A percentile compares a stretch with the other conserved stretches of the same genome.
Evolutionary conservation across 2,797 vertebrate genomes (phyloP).

Genomic region (Anguilla megastoma): DNA sequence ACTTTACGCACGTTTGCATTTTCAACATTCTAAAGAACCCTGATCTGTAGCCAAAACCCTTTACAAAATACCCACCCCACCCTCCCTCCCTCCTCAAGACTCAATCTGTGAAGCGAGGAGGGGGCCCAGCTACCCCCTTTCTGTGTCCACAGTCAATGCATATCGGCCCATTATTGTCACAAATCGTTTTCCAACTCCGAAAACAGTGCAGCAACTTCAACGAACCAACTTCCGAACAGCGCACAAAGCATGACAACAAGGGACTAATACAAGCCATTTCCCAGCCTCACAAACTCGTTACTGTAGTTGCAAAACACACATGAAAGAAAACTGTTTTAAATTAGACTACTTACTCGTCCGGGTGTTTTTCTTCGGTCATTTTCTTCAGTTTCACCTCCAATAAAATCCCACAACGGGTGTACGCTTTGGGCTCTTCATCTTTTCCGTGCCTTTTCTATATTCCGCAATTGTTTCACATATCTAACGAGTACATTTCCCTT

Average conservation of each 20-base stretch:
- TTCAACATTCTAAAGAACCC: constrained; percentile 32
- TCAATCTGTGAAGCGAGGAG: constrained; percentile 43
- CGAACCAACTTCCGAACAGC: constrained; percentile 26
- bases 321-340: constrained; percentile 22
- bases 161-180: constrained; percentile 34
- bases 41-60: constrained; percentile 41
- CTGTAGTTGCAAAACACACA: background rate
- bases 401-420: constrained; percentile 59
- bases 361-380: constrained; percentile 74
- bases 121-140: constrained; percentile 39
- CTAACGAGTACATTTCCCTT: background rate
- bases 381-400: constrained; percentile 69
- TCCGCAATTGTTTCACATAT: background rate
- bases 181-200: constrained; percentile 34
- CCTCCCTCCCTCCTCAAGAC: constrained; percentile 30
- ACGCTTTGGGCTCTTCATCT: constrained; percentile 66
- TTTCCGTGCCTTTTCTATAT: constrained; percentile 37
- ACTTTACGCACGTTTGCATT: background rate
- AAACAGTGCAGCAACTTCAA: constrained; percentile 33
- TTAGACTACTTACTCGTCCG: constrained; percentile 71
- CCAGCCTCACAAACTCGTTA: background rate
- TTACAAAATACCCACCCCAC: constrained; percentile 51
- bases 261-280: background rate
- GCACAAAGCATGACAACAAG: background rate
- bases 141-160: constrained; percentile 44